These are phyloP conservation scores for Steinernema khuongi DNA, from an alignment of 1,140 invertebrate genomes.

Conservation along the genomic window DNA sequence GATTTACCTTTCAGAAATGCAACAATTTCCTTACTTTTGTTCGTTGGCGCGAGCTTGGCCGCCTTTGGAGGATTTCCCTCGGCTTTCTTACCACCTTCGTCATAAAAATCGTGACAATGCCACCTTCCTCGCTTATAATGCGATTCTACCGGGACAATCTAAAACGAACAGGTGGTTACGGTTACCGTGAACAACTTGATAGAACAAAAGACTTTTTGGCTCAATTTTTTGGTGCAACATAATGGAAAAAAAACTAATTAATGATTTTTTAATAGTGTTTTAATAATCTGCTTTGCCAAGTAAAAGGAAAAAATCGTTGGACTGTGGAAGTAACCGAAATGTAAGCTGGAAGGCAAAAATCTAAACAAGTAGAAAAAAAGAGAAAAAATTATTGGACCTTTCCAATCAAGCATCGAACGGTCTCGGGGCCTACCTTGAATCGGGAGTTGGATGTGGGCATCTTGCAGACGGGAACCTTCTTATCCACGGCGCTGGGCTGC, in stretches of 20 bases:
- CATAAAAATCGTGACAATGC: background rate
- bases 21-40: slow-evolving; percentile 10
- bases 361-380: too few species aligned
- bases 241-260: too few species aligned
- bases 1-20: too few species aligned
- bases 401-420: too few species aligned
- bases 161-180: background rate
- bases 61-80: background rate
- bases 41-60: background rate
- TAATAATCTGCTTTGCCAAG: too few species aligned
- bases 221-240: too few species aligned
- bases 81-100: background rate
- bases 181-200: background rate
- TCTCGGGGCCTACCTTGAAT: background rate
- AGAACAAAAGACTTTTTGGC: too few species aligned
- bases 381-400: too few species aligned
- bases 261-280: too few species aligned
- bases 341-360: too few species aligned
- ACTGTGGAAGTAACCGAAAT: too few species aligned
- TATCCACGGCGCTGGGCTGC: background rate
- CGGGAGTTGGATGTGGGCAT: background rate
- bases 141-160: slow-evolving; percentile 2
- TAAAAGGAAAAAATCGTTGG: too few species aligned
- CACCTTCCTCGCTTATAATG: background rate
- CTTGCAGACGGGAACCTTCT: background rate